Base-by-base conservation (phyloP, 2,113 vertebrate genomes). In the Trinectes maculatus region DNA sequence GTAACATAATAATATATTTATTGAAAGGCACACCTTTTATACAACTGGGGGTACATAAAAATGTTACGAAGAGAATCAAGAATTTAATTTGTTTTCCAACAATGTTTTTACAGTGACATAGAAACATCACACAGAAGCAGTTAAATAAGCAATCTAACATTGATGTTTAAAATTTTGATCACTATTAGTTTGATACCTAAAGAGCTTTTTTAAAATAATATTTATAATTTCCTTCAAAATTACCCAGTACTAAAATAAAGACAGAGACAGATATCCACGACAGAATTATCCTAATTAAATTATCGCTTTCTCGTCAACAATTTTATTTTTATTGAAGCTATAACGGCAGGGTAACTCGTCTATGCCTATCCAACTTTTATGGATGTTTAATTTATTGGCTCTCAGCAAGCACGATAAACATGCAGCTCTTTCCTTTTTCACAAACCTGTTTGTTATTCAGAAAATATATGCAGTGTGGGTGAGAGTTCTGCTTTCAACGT, bases 401-500 rank as follows among this genome's bases (percentile, higher is more conserved):
- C 39, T 16, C 12, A 28, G 3, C 11, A 19, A 31, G 3, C 33
- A 13, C 4, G 3, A 12, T 8, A 26, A 15, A 40, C 5, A 37
- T 10, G 40, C 26, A 28, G 12, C 25, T 37, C 13, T 19, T 15
- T 25, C 8, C 18, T 22, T 37, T 6, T 36, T 36, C 11, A 7
- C 25, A 28, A 49, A 54, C 18, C 25, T 13, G 1, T 58, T 40
- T 46, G 19, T 49, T 29, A 31, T 15, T 15, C 6, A 22, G 34
- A 3, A 22, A 19, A 71, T 0, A 53, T 19, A 29, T 43, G 34
- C 15, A 24, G 12, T 49, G 22, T 26, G 52, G 49, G 29, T 53
- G 48, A 52, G 42, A n/a, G 48, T 61, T 24, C 3, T 40, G 33
- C 26, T 26, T 8, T 19, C 29, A 34, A 47, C 94, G 93, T 90